Conservation (phyloP, 2,888 invertebrate species). For the Plebejus argus region DNA sequence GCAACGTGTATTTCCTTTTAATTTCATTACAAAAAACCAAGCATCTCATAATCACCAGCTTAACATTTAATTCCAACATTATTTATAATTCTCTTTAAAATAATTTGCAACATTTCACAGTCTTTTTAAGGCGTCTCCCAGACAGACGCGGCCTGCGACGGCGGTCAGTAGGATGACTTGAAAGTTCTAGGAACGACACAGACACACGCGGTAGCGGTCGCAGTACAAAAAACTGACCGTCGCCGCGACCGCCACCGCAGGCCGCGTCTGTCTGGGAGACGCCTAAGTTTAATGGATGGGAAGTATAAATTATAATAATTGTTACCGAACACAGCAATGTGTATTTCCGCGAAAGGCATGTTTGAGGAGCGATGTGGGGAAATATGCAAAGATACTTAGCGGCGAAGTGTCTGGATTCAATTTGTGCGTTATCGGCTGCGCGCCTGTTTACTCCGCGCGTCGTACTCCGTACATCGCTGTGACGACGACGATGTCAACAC, state of each 20-base stretch:
- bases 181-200: no score
- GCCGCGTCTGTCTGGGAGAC: no score
- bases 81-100: no score
- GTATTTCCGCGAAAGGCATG: background rate
- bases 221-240: no score
- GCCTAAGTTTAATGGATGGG: no score
- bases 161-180: no score
- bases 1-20: background rate
- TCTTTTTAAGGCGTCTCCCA: background rate
- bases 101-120: background rate
- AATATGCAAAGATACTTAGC: conserved; percentile 23
- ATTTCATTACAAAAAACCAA: no score
- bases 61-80: no score
- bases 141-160: no score
- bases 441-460: conserved; percentile 31
- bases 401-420: conserved; percentile 30
- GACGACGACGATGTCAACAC: conserved; percentile 26
- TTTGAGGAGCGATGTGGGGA: background rate
- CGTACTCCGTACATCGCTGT: conserved; percentile 31
- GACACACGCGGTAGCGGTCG: no score
- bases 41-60: no score
- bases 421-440: conserved; percentile 29
- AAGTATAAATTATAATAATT: background rate
- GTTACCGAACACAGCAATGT: background rate
- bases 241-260: no score